Conservation (phyloP, 2,888 invertebrate species). For the Machimus atricapillus region DNA sequence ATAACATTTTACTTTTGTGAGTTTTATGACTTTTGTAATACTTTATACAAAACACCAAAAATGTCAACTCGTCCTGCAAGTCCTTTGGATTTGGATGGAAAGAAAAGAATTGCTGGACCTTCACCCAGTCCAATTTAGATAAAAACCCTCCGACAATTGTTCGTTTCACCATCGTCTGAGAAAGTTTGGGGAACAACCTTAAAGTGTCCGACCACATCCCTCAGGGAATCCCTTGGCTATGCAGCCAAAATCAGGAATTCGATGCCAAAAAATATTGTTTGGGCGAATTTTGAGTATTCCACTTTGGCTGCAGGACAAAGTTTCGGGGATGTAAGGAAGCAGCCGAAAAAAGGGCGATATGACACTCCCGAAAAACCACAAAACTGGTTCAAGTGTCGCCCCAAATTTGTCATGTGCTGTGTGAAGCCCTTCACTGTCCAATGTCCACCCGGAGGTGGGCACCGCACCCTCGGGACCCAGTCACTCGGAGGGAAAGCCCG, state of each 20-base stretch:
- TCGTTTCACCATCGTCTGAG: not conserved
- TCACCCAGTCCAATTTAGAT: not conserved
- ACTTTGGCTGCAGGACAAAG: conserved; percentile 20
- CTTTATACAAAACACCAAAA: not conserved
- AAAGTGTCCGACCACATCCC: not conserved
- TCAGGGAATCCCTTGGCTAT: not conserved
- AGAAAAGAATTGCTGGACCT: not conserved
- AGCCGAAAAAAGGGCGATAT: not conserved
- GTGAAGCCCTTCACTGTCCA: not conserved
- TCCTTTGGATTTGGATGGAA: not conserved
- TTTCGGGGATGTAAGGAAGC: not conserved
- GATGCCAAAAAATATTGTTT: conserved; percentile 17
- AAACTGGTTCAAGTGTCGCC: conserved; percentile 36
- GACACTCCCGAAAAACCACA: not conserved
- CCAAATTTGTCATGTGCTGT: not conserved
- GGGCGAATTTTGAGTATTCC: not conserved
- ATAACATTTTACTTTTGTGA: not conserved
- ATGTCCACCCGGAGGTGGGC: not conserved
- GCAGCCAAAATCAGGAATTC: not conserved
- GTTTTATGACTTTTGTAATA: not conserved
- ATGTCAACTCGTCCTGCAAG: not conserved
- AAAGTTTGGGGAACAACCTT: not conserved
- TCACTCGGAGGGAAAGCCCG: not conserved
- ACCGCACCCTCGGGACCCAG: not conserved
- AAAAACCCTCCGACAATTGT: not conserved